phyloP scores from a whole-genome alignment of 1,140 invertebrate species.

The Temnothorax longispinosus region DNA sequence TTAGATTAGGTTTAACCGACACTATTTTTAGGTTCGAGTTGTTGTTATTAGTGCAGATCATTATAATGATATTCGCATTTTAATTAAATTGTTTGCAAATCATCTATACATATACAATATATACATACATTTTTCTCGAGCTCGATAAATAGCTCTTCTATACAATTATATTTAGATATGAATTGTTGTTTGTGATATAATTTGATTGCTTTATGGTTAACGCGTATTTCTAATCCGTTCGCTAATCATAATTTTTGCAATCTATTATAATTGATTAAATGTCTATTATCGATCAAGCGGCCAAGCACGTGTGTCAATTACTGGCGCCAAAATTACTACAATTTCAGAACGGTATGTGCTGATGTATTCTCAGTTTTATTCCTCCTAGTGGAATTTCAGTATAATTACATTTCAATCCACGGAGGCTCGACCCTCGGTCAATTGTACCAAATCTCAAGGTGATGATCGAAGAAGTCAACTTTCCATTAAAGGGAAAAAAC shows the following conservation, averaged over 20 bases:
- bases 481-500: background rate
- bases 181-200: background rate
- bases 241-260: background rate
- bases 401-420: conserved; percentile 41
- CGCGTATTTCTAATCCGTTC: background rate
- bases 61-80: background rate
- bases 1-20: background rate
- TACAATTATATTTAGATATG: background rate
- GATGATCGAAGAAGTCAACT: conserved; percentile 6
- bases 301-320: background rate
- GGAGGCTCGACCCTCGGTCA: background rate
- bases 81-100: conserved; percentile 1
- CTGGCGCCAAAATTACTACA: conserved; percentile 11
- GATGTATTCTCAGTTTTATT: conserved; percentile 25
- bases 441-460: conserved; percentile 3
- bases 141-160: background rate
- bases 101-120: background rate
- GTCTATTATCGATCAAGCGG: background rate
- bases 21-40: background rate
- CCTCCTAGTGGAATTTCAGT: conserved; percentile 17
- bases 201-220: background rate
- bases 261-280: conserved; percentile 20
- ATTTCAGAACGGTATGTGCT: conserved; percentile 21
- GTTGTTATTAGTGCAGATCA: no score
- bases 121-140: no score